Conservation (phyloP, 1,140 invertebrate genomes). For the Bathynomus jamesi region DNA sequence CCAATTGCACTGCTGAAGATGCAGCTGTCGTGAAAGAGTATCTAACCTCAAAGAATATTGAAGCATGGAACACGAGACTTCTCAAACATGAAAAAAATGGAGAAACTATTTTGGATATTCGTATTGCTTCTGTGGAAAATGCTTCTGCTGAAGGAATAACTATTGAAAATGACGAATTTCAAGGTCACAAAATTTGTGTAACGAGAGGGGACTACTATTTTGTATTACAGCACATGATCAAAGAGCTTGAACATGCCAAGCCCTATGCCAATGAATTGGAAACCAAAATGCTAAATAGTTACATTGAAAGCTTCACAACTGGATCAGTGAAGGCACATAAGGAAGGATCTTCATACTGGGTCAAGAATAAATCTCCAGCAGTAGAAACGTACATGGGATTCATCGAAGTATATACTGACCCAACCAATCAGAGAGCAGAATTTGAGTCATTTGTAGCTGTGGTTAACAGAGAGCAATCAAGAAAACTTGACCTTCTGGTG, state of each 20-base stretch:
- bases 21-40: conserved; percentile 74
- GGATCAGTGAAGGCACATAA: conserved; percentile 85
- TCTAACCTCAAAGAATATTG: conserved; percentile 69
- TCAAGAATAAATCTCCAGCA: conserved; percentile 63
- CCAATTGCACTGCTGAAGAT: conserved; percentile 77
- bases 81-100: conserved; percentile 66
- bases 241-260: conserved; percentile 62
- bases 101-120: conserved; percentile 54
- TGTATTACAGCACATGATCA: conserved; percentile 58
- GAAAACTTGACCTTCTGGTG: conserved; percentile 77
- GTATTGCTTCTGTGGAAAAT: conserved; percentile 60
- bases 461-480: conserved; percentile 88
- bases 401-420: conserved; percentile 91
- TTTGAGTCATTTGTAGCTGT: conserved; percentile 94
- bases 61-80: conserved; percentile 78
- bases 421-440: conserved; percentile 83
- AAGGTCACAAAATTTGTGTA: conserved; percentile 62
- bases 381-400: conserved; percentile 76
- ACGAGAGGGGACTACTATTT: conserved; percentile 78
- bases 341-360: conserved; percentile 81
- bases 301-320: conserved; percentile 70
- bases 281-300: conserved; percentile 74
- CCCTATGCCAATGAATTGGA: conserved; percentile 70
- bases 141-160: conserved; percentile 53
- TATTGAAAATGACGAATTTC: conserved; percentile 56